These are phyloP conservation scores for Polyodon spathula DNA, from an alignment of 2,113 vertebrate genomes.

Conservation along the genomic window DNA sequence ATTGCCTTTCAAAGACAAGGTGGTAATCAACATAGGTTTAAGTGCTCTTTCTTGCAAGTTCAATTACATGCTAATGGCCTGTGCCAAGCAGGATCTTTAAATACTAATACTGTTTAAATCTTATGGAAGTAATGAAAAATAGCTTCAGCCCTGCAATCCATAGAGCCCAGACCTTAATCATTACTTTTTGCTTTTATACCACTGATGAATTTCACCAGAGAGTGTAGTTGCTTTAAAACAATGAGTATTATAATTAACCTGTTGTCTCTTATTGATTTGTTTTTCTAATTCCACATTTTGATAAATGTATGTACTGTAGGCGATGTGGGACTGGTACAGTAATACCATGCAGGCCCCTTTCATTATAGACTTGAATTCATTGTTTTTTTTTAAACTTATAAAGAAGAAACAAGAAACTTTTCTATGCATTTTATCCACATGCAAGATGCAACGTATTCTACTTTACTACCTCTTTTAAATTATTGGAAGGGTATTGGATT, in stretches of 20 bases:
- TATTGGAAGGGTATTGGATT: too few relatives aligned
- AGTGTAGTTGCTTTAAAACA: slow-evolving; percentile 43
- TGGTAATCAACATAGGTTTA: slow-evolving; percentile 83
- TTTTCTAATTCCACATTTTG: slow-evolving; percentile 7
- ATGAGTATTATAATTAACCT: slow-evolving; percentile 43
- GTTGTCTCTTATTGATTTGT: slow-evolving; percentile 32
- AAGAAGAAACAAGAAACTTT: background rate
- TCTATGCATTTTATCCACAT: too few relatives aligned
- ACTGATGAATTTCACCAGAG: slow-evolving; percentile 5
- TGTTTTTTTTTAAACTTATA: background rate
- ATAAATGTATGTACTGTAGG: background rate
- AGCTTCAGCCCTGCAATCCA: slow-evolving; percentile 58
- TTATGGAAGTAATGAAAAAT: slow-evolving; percentile 77
- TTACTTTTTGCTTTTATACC: slow-evolving; percentile 51
- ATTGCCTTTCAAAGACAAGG: slow-evolving; percentile 83
- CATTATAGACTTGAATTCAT: background rate
- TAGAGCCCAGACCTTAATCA: slow-evolving; percentile 60
- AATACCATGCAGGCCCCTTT: too few relatives aligned
- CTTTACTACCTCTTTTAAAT: too few relatives aligned
- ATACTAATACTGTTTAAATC: slow-evolving; percentile 87
- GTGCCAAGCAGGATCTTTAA: slow-evolving; percentile 87
- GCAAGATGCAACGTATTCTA: too few relatives aligned
- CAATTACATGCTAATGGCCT: slow-evolving; percentile 82
- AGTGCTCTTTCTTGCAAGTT: slow-evolving; percentile 74
- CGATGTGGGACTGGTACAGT: too few relatives aligned